Evolutionary conservation across 1,140 invertebrate species (phyloP).

Genomic region (Drosophila arizonae): DNA sequence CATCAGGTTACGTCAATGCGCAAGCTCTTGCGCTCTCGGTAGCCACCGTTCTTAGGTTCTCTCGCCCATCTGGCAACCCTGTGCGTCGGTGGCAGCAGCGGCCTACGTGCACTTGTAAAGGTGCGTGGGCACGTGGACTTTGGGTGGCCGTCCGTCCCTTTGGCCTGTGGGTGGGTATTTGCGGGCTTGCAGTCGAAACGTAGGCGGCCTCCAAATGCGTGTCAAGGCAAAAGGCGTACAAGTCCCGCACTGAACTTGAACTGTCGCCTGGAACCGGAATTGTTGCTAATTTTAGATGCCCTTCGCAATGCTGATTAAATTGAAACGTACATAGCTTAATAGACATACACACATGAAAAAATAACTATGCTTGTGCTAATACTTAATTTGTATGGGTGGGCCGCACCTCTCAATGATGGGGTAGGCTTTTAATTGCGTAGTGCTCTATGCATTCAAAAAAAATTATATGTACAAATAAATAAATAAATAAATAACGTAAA

Average conservation of each 20-base stretch:
- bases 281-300: constrained; percentile 61
- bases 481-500: neutral
- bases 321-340: constrained; percentile 41
- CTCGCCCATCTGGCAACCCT: constrained; percentile 33
- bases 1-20: constrained; percentile 61
- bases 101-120: constrained; percentile 57
- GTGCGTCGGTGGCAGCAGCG: constrained; percentile 17
- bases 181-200: constrained; percentile 25
- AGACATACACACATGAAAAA: neutral
- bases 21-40: constrained; percentile 36
- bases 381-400: constrained; percentile 17
- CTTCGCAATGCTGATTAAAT: constrained; percentile 59
- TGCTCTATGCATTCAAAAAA: constrained; percentile 51
- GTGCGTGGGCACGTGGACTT: constrained; percentile 59
- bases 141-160: constrained; percentile 13
- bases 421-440: constrained; percentile 51
- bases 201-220: constrained; percentile 56
- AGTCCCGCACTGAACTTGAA: constrained; percentile 63
- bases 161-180: constrained; percentile 1
- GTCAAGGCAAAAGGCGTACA: constrained; percentile 48
- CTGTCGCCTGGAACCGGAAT: constrained; percentile 53
- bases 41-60: constrained; percentile 11
- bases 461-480: neutral
- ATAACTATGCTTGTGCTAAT: neutral
- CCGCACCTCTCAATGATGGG: constrained; percentile 33